Conservation (phyloP, 2,888 invertebrate genomes). For the Drosophila pseudotakahashii region DNA sequence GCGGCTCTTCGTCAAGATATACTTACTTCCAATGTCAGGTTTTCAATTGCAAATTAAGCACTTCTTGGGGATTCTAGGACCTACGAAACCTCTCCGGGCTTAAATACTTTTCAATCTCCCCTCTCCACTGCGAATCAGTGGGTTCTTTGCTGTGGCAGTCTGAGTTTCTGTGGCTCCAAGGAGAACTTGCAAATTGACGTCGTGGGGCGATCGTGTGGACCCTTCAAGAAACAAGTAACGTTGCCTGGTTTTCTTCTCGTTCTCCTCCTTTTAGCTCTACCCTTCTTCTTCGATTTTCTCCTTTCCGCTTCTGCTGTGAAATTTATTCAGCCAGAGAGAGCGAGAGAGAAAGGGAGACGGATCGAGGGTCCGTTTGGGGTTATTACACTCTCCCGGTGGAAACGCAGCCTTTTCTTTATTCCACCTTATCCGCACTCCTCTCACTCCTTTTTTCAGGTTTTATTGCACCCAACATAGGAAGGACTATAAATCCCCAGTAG, state of each 20-base stretch:
- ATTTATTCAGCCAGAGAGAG: conserved; percentile 58
- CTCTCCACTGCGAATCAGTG: conserved; percentile 16
- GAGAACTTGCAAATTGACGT: conserved; percentile 75
- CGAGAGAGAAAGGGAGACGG: conserved; percentile 48
- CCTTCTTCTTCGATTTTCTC: conserved; percentile 17
- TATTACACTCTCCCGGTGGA: conserved; percentile 58
- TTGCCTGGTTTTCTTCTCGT: conserved; percentile 31
- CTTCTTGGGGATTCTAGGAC: not conserved
- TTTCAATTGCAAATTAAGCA: not conserved
- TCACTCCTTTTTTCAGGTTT: conserved; percentile 32
- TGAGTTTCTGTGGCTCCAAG: conserved; percentile 43
- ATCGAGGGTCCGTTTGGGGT: conserved; percentile 54
- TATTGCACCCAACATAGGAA: conserved; percentile 35
- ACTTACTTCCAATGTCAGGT: not conserved
- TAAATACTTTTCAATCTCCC: not conserved
- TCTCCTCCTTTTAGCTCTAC: conserved; percentile 10
- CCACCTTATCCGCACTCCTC: conserved; percentile 13
- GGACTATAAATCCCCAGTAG: conserved; percentile 53
- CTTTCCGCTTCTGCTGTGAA: conserved; percentile 35
- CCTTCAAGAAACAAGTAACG: conserved; percentile 67
- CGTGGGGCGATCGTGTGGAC: conserved; percentile 67
- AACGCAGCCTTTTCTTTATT: conserved; percentile 32
- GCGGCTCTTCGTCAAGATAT: too few species aligned
- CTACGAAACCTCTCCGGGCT: not conserved
- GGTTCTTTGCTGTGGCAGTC: conserved; percentile 15